Percentiles rank a stretch among this genome's conserved stretches.
phyloP scores from a whole-genome alignment of 2,797 vertebrate species.

The Microchirus variegatus region DNA sequence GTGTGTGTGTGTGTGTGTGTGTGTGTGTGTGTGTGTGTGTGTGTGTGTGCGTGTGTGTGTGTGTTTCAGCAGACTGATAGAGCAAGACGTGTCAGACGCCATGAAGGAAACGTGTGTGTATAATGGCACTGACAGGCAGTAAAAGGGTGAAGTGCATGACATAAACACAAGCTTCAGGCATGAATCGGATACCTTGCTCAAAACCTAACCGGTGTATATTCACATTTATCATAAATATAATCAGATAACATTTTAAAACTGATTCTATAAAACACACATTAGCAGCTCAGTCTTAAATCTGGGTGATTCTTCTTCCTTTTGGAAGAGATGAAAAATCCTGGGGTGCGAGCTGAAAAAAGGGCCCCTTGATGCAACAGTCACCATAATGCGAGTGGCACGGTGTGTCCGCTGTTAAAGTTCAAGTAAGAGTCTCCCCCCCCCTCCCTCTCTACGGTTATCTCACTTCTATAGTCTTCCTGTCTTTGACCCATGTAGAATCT shows the following conservation, averaged over 20 bases:
- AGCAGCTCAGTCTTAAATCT: slow-evolving; percentile 57
- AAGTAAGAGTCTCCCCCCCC: slow-evolving; percentile 75
- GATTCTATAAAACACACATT: slow-evolving; percentile 69
- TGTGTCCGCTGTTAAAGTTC: slow-evolving; percentile 81
- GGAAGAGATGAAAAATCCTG: slow-evolving; percentile 56
- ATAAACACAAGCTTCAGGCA: slow-evolving; percentile 47
- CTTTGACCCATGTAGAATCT: slow-evolving; percentile 80
- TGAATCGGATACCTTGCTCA: slow-evolving; percentile 34
- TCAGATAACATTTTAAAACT: not conserved
- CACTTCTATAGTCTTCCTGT: slow-evolving; percentile 74
- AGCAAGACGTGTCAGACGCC: slow-evolving; percentile 49
- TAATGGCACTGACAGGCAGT: slow-evolving; percentile 69
- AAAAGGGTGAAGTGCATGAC: slow-evolving; percentile 59
- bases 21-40: slow-evolving; percentile 42
- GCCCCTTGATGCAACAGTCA: slow-evolving; percentile 80
- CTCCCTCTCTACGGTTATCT: slow-evolving; percentile 63
- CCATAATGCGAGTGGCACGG: slow-evolving; percentile 83
- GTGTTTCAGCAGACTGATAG: slow-evolving; percentile 39
- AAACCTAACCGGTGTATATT: slow-evolving; percentile 18
- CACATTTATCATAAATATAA: not conserved
- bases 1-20: slow-evolving; percentile 42
- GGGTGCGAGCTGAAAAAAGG: slow-evolving; percentile 53
- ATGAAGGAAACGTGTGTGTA: slow-evolving; percentile 44
- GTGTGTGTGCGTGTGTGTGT: slow-evolving; percentile 44
- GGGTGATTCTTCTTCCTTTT: slow-evolving; percentile 48